Evolutionary conservation across 2,113 vertebrate genomes (phyloP).

Genomic region (Malaclemys terrapin): DNA sequence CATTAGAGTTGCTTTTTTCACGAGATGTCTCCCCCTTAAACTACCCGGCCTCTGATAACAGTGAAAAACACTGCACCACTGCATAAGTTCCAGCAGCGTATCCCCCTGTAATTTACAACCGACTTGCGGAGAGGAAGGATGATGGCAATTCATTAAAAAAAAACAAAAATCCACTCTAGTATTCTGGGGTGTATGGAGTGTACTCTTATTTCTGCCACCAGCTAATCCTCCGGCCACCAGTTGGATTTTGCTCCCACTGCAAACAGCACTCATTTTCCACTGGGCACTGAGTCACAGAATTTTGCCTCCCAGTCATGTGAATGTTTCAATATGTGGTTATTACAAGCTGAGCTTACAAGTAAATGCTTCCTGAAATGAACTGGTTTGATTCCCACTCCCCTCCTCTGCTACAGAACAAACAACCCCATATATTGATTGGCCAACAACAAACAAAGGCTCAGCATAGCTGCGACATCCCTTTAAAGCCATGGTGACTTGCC

Average conservation of each 20-base stretch:
- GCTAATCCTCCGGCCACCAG: conserved; percentile 18
- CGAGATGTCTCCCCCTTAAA: background rate
- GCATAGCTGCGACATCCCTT: background rate
- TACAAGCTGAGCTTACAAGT: conserved; percentile 64
- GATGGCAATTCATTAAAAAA: background rate
- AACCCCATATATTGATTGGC: conserved; percentile 17
- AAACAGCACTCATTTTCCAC: conserved; percentile 31
- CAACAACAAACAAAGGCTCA: conserved; percentile 20
- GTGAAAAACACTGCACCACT: background rate
- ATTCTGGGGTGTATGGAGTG: background rate
- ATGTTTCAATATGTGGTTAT: conserved; percentile 49
- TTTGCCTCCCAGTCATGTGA: conserved; percentile 64
- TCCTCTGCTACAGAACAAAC: background rate
- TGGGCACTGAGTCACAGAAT: conserved; percentile 18
- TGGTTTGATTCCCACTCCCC: background rate
- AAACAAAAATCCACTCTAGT: background rate
- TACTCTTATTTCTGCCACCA: accelerated
- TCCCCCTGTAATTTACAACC: background rate
- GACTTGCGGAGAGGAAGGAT: accelerated
- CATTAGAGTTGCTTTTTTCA: background rate
- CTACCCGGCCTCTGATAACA: accelerated
- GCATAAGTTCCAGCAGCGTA: background rate
- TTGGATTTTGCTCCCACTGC: background rate
- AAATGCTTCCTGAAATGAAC: conserved; percentile 52
- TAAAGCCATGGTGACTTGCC: background rate